Evolutionary conservation across 35 echinoderm and acorn worm genomes (phyloP).

Genomic region (Patiria miniata): DNA sequence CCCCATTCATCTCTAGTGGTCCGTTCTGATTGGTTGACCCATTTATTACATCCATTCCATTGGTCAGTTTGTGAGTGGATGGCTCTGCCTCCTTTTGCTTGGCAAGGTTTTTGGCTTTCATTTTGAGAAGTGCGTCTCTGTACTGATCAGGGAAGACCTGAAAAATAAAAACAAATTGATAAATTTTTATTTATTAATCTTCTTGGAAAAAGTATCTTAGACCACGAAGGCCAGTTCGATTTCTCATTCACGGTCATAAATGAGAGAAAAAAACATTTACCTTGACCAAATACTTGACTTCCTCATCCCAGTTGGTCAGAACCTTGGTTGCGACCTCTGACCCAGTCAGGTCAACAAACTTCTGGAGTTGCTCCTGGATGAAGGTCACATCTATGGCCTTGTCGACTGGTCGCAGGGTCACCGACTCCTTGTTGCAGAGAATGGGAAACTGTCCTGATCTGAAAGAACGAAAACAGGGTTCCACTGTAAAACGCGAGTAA

Average conservation of each 20-base stretch:
- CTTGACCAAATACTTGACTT: constrained; percentile 86
- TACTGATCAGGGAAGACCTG: constrained; percentile 97
- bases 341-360: constrained; percentile 69
- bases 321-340: constrained; percentile 69
- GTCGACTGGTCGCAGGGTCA: constrained; percentile 64
- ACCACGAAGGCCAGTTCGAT: too few species aligned
- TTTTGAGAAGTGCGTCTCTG: constrained; percentile 63
- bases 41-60: constrained; percentile 15
- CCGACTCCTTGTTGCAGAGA: constrained; percentile 88
- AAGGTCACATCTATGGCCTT: constrained; percentile 84
- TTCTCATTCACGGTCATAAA: too few species aligned
- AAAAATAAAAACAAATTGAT: background rate
- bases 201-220: too few species aligned
- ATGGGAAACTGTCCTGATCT: constrained; percentile 68
- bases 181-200: background rate
- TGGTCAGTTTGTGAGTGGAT: constrained; percentile 6
- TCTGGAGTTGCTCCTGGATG: constrained; percentile 66
- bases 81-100: constrained; percentile 47
- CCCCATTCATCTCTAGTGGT: background rate
- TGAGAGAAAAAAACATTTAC: constrained; percentile 52
- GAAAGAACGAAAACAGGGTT: background rate
- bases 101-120: constrained; percentile 49
- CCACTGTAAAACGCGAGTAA: background rate
- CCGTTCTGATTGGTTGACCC: constrained; percentile 16
- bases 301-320: constrained; percentile 72